Percentiles rank a stretch among this genome's conserved stretches.
These are phyloP conservation scores for Cottus gobio DNA, from an alignment of 2,113 vertebrate species.

Conservation along the genomic window DNA sequence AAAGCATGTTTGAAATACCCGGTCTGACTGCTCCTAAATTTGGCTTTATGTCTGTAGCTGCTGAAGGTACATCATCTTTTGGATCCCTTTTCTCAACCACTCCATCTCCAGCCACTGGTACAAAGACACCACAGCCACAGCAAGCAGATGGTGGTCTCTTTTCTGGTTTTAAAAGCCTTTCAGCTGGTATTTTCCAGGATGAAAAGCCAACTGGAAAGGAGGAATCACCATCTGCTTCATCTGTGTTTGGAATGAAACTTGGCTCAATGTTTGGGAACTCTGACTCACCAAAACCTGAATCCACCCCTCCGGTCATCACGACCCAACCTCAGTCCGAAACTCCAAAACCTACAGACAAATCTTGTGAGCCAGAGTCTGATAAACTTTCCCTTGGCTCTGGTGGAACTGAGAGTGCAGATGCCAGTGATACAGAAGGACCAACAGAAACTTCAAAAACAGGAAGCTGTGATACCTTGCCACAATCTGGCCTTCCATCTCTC, in stretches of 20 bases:
- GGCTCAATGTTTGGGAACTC: constrained; percentile 84
- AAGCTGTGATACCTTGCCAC: constrained; percentile 63
- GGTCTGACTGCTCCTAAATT: constrained; percentile 81
- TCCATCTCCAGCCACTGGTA: constrained; percentile 59
- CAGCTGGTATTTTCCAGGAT: constrained; percentile 88
- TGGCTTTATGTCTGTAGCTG: constrained; percentile 83
- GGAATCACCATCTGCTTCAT: constrained; percentile 71
- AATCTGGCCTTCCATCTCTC: constrained; percentile 44
- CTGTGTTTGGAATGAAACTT: constrained; percentile 88
- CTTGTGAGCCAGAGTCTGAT: constrained; percentile 49
- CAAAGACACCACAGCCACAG: constrained; percentile 59
- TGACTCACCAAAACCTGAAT: constrained; percentile 70
- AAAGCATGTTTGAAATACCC: constrained; percentile 84
- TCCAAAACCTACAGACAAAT: constrained; percentile 42
- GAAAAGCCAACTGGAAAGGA: constrained; percentile 75
- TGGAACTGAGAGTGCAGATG: constrained; percentile 74
- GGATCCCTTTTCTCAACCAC: constrained; percentile 87
- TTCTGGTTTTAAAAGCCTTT: constrained; percentile 89
- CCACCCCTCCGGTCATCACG: constrained; percentile 34
- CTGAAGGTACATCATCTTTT: constrained; percentile 83
- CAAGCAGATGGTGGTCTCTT: constrained; percentile 82
- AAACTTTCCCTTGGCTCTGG: constrained; percentile 70
- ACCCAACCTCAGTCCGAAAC: constrained; percentile 58
- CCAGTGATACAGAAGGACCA: constrained; percentile 74
- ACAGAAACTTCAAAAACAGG: constrained; percentile 72